Percentiles rank a stretch among this genome's conserved stretches.
Evolutionary conservation across 2,888 invertebrate species (phyloP).

Genomic region (Noctuana brunneofusca): DNA sequence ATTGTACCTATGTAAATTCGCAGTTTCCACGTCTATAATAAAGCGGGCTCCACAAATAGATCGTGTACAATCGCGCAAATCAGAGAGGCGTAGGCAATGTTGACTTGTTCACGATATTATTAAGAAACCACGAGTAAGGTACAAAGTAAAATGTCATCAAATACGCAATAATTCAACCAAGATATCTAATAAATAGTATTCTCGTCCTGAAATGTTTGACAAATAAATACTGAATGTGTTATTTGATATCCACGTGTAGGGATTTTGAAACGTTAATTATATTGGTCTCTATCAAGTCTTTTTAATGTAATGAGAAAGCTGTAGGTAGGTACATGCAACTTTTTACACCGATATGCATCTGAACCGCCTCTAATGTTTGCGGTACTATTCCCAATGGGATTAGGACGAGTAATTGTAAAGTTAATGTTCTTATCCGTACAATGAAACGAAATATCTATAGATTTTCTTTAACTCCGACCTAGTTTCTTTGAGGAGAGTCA

Average conservation of each 20-base stretch:
- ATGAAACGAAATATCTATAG: not conserved
- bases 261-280: too few relatives aligned
- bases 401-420: not conserved
- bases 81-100: conserved; percentile 24
- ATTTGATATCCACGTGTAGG: too few relatives aligned
- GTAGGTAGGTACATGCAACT: not conserved
- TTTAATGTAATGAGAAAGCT: not conserved
- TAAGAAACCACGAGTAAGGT: conserved; percentile 14
- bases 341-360: too few relatives aligned
- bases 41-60: conserved; percentile 21
- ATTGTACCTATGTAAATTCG: conserved; percentile 11
- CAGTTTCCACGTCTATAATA: conserved; percentile 8
- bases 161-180: not conserved
- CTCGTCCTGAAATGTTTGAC: not conserved
- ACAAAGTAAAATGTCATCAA: conserved; percentile 13
- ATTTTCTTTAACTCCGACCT: not conserved
- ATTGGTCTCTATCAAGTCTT: not conserved
- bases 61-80: conserved; percentile 24
- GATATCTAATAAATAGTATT: not conserved
- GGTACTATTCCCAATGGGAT: not conserved
- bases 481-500: not conserved
- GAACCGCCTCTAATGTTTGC: not conserved
- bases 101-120: conserved; percentile 19
- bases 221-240: not conserved
- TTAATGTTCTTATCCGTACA: not conserved